Base-by-base conservation (phyloP, 2,113 vertebrate genomes). In the Capreolus pygargus region DNA sequence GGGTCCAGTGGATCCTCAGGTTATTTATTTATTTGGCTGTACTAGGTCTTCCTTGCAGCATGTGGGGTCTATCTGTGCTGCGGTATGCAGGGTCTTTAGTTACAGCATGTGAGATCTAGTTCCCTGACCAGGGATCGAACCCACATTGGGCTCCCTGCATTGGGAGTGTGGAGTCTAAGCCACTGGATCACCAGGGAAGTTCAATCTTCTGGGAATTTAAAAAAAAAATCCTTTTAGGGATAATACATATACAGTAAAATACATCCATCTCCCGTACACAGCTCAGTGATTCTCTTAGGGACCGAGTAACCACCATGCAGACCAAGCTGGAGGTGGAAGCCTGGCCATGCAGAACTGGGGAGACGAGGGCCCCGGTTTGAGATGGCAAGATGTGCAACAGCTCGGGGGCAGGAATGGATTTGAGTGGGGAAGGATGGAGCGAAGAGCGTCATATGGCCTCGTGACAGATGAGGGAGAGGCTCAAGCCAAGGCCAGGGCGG, bases 1-100 rank as follows among this genome's bases (percentile, higher is more conserved):
- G 4, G 8, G 23, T 60, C 7, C 21, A 5, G 21, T 8, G 1
- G 17, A 2, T 21, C 33, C 47, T 93, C 78, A 57, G 13, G 36
- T 16, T 78, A 5, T 5, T 45, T 45, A 16, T 45, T 45, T 28
- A 28, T 45, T 8, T 28, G 25, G 13, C 74, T 45, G 25, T 0
- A 28, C 39, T 28, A 4, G 39, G 39, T 27, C 70, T 76, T 4
- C 39, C 1, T 5, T 45, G 74, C 0, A 0, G 39, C 43, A 1
- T 27, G 74, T 45, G 39, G 39, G 25, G 5, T 45, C 25, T 27
- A 2, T 12, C 23, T 76, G 43, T 15, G 43, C 39, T 28, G 74
- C 0, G 3, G 7, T 16, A 1, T 15, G 74, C 74, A 28, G 43
- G 25, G 39, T 78, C 74, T 45, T 45, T 16, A 45, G 25, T 27